These are phyloP conservation scores for Eucera pruinosa DNA, from an alignment of 2,888 invertebrate genomes.

Conservation along the genomic window DNA sequence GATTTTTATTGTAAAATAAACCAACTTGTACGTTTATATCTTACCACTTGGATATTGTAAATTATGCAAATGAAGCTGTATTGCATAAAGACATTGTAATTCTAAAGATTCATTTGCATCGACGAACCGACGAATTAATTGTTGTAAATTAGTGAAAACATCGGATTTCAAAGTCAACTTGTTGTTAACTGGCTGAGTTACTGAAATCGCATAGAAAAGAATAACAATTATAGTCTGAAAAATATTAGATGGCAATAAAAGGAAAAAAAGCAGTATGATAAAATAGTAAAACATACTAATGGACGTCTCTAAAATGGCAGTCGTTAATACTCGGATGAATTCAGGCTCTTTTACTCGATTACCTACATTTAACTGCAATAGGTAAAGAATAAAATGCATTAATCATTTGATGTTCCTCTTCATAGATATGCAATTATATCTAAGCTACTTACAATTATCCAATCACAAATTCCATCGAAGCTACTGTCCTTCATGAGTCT, in stretches of 20 bases:
- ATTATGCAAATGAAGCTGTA: conserved; percentile 91
- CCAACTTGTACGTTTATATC: conserved; percentile 5
- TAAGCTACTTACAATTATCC: conserved; percentile 87
- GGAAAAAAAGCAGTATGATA: background rate
- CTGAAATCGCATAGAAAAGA: conserved; percentile 32
- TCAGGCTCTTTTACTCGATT: conserved; percentile 87
- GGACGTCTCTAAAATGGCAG: conserved; percentile 89
- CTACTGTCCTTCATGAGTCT: conserved; percentile 85
- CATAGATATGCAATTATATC: background rate
- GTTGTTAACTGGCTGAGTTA: conserved; percentile 45
- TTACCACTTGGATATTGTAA: conserved; percentile 91
- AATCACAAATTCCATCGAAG: conserved; percentile 87
- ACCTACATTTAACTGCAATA: conserved; percentile 88
- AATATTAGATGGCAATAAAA: background rate
- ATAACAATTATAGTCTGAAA: background rate
- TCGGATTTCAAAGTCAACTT: conserved; percentile 85
- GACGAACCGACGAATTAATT: conserved; percentile 89
- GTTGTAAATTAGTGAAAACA: conserved; percentile 84
- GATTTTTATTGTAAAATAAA: background rate
- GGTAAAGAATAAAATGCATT: conserved; percentile 27
- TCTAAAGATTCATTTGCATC: conserved; percentile 89
- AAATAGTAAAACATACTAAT: conserved; percentile 85
- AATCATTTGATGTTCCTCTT: background rate
- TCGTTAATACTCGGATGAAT: conserved; percentile 90
- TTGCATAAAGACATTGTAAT: conserved; percentile 93